Evolutionary conservation across 2,113 vertebrate genomes (phyloP).

Genomic region (Nothocercus nigrocapillus): DNA sequence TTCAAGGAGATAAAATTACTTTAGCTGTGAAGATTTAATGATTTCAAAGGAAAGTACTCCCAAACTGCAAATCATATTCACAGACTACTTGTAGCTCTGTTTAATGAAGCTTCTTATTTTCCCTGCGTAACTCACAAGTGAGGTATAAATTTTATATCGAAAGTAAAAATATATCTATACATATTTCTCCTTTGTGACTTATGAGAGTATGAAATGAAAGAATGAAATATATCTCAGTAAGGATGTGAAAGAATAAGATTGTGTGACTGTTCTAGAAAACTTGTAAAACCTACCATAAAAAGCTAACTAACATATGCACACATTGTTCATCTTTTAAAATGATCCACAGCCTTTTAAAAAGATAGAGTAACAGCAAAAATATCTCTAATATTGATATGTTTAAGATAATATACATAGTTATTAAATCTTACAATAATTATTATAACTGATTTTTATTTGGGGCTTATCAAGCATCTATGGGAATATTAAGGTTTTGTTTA

Average conservation of each 20-base stretch:
- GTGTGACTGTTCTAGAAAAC: slow-evolving; percentile 59
- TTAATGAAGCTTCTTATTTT: slow-evolving; percentile 75
- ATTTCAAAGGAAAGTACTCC: slow-evolving; percentile 69
- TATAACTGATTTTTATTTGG: background rate
- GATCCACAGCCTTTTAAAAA: background rate
- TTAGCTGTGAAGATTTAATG: slow-evolving; percentile 68
- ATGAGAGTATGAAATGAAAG: background rate
- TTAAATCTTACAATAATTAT: background rate
- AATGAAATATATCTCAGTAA: slow-evolving; percentile 36
- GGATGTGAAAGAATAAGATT: slow-evolving; percentile 46
- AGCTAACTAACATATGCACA: background rate
- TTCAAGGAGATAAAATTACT: slow-evolving; percentile 63
- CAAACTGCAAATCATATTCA: slow-evolving; percentile 66
- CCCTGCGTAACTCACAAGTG: slow-evolving; percentile 68
- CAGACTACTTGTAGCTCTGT: slow-evolving; percentile 63
- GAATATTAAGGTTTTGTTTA: background rate
- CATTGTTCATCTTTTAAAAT: slow-evolving; percentile 18
- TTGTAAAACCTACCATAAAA: slow-evolving; percentile 54
- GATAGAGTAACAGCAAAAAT: background rate
- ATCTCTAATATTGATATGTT: slow-evolving; percentile 18
- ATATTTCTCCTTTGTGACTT: slow-evolving; percentile 64
- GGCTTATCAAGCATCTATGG: background rate
- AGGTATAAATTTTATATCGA: slow-evolving; percentile 66
- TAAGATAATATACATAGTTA: background rate
- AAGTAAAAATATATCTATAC: slow-evolving; percentile 55